Evolutionary conservation across 2,113 vertebrate genomes (phyloP).

Genomic region (Fregata magnificens): DNA sequence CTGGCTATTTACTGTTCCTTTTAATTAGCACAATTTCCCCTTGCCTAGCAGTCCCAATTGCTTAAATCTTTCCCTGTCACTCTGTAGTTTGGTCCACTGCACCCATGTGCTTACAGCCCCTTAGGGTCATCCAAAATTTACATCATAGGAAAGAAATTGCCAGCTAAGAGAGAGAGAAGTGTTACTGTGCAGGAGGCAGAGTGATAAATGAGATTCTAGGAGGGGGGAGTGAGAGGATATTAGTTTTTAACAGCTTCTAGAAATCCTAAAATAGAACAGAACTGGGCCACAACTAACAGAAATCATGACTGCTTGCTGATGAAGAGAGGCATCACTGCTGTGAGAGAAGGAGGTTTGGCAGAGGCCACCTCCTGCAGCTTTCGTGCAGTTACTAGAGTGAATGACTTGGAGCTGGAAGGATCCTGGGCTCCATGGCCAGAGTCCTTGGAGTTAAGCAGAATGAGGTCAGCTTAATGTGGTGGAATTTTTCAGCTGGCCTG

Average conservation of each 20-base stretch:
- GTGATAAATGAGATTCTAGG: slow-evolving; percentile 20
- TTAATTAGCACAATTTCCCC: not conserved
- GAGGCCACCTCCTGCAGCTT: not conserved
- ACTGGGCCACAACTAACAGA: not conserved
- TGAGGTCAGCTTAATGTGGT: slow-evolving; percentile 30
- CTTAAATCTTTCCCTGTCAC: not conserved
- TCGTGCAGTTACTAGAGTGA: not conserved
- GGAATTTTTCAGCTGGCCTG: slow-evolving; percentile 10
- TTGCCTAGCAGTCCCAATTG: not conserved
- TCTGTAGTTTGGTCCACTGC: not conserved
- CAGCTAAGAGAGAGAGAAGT: not conserved
- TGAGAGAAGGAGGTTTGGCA: slow-evolving; percentile 25
- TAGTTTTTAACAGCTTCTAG: slow-evolving; percentile 27
- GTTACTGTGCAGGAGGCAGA: not conserved
- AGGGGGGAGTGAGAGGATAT: not conserved
- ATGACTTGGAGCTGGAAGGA: not conserved
- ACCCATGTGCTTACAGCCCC: not conserved
- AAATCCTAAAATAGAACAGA: slow-evolving; percentile 36
- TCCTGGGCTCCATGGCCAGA: not conserved
- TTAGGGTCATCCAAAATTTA: not conserved
- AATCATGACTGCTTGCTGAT: not conserved
- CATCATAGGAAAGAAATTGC: not conserved
- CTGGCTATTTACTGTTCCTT: not conserved
- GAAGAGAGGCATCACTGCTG: not conserved
- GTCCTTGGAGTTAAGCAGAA: not conserved